Evolutionary conservation across 2,113 vertebrate genomes (phyloP).

Genomic region (Genyomyrus donnyi): DNA sequence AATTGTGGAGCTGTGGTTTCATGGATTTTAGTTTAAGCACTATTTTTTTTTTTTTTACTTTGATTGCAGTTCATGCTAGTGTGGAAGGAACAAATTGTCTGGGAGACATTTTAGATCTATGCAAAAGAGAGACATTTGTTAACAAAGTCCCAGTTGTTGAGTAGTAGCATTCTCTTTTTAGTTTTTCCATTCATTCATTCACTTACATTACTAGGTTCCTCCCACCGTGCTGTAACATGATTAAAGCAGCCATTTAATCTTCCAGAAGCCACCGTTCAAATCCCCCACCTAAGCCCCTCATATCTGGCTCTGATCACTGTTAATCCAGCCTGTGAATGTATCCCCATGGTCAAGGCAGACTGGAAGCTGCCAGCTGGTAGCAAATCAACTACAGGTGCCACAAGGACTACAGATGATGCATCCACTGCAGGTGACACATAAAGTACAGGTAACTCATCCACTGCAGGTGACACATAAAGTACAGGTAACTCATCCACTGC

Average conservation of each 20-base stretch:
- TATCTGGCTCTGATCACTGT: not conserved
- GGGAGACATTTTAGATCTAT: not conserved
- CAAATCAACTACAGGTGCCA: not conserved
- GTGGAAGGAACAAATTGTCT: not conserved
- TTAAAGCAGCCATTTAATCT: not conserved
- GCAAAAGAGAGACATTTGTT: not conserved
- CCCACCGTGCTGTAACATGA: not conserved
- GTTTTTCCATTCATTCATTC: not conserved
- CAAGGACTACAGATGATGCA: not conserved
- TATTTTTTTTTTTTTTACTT: not conserved
- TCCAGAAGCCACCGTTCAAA: not conserved
- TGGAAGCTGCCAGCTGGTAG: not conserved
- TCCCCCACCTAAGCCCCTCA: not conserved
- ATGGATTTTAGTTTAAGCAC: conserved; percentile 13
- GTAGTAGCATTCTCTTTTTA: not conserved
- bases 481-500: not conserved
- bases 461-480: not conserved
- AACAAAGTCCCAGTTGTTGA: not conserved
- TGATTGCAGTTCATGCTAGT: not conserved
- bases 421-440: too few species aligned
- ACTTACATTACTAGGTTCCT: not conserved
- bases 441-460: too few species aligned
- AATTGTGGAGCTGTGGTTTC: conserved; percentile 23
- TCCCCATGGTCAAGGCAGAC: not conserved
- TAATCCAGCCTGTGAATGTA: not conserved